Conservation (phyloP, 2,797 vertebrate species). For the Phalanger gymnotis region DNA sequence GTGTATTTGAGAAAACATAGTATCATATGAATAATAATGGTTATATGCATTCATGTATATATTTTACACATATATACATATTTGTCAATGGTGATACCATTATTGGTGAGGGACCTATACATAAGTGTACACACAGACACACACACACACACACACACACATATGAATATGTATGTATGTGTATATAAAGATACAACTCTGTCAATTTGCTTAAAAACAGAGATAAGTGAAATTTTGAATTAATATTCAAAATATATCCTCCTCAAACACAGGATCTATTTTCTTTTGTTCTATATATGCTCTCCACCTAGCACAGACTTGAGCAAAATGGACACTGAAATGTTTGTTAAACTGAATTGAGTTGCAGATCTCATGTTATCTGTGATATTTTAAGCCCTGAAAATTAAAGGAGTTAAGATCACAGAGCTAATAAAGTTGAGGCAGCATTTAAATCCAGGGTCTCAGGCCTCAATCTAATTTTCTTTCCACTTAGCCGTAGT, state of each 20-base stretch:
- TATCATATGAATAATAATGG: neutral
- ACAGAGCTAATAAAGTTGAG: neutral
- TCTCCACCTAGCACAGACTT: neutral
- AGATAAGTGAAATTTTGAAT: neutral
- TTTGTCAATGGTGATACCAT: too few species aligned
- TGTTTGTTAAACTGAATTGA: neutral
- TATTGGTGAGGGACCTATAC: neutral
- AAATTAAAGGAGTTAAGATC: neutral
- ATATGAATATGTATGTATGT: neutral
- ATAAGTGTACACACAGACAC: too few species aligned
- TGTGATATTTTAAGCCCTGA: neutral
- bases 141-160: accelerated
- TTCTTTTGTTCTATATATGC: neutral
- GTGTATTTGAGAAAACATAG: neutral
- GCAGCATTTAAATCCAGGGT: neutral
- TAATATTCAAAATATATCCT: neutral
- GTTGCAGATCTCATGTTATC: neutral
- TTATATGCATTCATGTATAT: too few species aligned
- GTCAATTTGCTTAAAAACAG: neutral
- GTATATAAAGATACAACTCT: neutral
- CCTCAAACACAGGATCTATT: neutral
- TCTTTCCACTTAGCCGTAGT: neutral
- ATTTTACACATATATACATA: too few species aligned
- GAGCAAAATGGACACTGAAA: neutral
- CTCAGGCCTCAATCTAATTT: neutral